These are phyloP conservation scores for Lamprotornis superbus DNA, from an alignment of 2,113 vertebrate genomes.

Conservation along the genomic window DNA sequence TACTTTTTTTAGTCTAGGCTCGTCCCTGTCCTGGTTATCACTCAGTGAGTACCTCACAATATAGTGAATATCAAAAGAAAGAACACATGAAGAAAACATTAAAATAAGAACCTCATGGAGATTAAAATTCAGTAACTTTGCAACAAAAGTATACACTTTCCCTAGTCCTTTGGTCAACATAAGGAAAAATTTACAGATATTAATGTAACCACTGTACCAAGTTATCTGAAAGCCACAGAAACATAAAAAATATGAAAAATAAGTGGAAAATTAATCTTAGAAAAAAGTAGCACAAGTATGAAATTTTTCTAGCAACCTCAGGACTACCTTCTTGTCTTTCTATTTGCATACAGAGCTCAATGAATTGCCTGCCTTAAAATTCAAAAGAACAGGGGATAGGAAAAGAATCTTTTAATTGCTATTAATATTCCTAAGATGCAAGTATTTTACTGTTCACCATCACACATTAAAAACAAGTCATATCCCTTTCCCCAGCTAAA, in stretches of 20 bases:
- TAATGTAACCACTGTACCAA: not conserved
- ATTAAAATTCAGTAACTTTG: not conserved
- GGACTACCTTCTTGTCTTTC: not conserved
- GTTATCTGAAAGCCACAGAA: not conserved
- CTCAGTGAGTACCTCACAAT: not conserved
- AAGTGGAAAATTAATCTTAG: not conserved
- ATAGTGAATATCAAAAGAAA: not conserved
- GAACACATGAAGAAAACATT: not conserved
- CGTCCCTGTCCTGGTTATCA: not conserved
- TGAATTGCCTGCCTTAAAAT: not conserved
- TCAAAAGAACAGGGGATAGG: not conserved
- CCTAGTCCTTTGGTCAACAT: not conserved
- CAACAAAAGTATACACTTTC: not conserved
- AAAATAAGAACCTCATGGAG: not conserved
- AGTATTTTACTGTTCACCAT: not conserved
- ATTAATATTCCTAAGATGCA: not conserved
- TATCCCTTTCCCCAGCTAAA: not conserved
- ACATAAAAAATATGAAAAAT: not conserved
- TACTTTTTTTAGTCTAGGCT: not conserved
- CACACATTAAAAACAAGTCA: not conserved
- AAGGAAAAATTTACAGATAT: not conserved
- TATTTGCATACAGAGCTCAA: not conserved
- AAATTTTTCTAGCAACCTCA: not conserved
- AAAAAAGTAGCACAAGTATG: not conserved
- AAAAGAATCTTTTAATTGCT: not conserved